Conservation (phyloP, 2,113 vertebrate genomes). For the Bambusicola thoracicus region DNA sequence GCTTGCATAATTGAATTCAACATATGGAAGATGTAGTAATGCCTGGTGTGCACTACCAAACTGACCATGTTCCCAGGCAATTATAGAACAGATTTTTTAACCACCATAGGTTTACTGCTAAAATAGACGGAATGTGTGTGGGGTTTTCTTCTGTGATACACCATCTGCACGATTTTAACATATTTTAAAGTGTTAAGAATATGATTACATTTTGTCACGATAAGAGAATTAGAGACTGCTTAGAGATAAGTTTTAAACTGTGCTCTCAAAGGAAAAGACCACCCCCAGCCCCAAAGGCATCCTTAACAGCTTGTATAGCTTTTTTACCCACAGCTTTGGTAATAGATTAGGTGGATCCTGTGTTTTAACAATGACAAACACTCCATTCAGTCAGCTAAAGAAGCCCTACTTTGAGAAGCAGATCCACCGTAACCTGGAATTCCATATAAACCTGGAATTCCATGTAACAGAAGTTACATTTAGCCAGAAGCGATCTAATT, state of each 20-base stretch:
- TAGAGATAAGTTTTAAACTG: not conserved
- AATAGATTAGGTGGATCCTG: not conserved
- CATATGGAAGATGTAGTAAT: conserved; percentile 42
- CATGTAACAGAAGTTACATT: not conserved
- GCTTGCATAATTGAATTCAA: conserved; percentile 9
- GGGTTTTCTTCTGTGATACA: not conserved
- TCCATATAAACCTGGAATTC: not conserved
- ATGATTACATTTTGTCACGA: not conserved
- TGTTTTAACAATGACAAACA: not conserved
- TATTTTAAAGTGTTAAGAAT: not conserved
- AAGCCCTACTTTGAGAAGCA: not conserved
- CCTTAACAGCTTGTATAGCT: not conserved
- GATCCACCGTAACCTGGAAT: not conserved
- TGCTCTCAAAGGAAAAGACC: not conserved
- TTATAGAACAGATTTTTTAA: not conserved
- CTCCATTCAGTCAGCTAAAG: not conserved
- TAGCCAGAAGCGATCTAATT: not conserved
- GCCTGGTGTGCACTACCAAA: conserved; percentile 9
- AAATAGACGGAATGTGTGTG: not conserved
- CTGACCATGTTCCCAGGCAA: conserved; percentile 12
- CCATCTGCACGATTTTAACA: not conserved
- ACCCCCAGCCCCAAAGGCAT: not conserved
- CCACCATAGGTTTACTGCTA: not conserved
- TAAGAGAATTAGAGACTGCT: not conserved
- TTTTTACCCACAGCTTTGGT: not conserved